phyloP scores from a whole-genome alignment of 2,113 vertebrate genomes.

The Percopsis transmontana region DNA sequence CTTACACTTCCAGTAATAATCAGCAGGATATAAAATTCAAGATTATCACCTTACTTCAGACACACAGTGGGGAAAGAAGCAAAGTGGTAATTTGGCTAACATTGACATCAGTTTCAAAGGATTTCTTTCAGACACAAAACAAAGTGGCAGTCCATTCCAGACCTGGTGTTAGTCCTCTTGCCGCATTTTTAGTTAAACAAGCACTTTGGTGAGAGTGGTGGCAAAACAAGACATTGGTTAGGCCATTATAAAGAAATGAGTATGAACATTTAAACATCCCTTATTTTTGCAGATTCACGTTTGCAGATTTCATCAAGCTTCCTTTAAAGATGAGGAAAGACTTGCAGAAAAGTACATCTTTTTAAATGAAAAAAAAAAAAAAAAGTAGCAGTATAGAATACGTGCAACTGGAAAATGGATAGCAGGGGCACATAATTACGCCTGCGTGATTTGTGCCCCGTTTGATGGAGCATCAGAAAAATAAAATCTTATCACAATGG shows the following conservation, averaged over 20 bases:
- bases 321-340: constrained; percentile 21
- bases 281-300: constrained; percentile 78
- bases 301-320: constrained; percentile 68
- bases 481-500: constrained; percentile 3
- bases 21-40: constrained; percentile 73
- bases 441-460: constrained; percentile 63
- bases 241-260: constrained; percentile 53
- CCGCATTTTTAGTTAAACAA: constrained; percentile 71
- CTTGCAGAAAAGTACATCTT: constrained; percentile 31
- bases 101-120: constrained; percentile 71
- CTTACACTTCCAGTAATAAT: constrained; percentile 76
- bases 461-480: constrained; percentile 3
- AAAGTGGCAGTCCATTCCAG: constrained; percentile 47
- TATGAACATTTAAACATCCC: constrained; percentile 49
- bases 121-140: constrained; percentile 50
- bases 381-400: constrained; percentile 10
- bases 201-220: constrained; percentile 82
- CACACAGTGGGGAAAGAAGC: constrained; percentile 69
- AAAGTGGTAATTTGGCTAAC: constrained; percentile 76
- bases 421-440: constrained; percentile 56
- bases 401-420: constrained; percentile 26
- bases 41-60: constrained; percentile 60
- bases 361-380: constrained; percentile 19
- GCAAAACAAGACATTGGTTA: constrained; percentile 68
- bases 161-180: constrained; percentile 58